phyloP scores from a whole-genome alignment of 2,888 invertebrate species.

The Gonocerus acuteangulatus region DNA sequence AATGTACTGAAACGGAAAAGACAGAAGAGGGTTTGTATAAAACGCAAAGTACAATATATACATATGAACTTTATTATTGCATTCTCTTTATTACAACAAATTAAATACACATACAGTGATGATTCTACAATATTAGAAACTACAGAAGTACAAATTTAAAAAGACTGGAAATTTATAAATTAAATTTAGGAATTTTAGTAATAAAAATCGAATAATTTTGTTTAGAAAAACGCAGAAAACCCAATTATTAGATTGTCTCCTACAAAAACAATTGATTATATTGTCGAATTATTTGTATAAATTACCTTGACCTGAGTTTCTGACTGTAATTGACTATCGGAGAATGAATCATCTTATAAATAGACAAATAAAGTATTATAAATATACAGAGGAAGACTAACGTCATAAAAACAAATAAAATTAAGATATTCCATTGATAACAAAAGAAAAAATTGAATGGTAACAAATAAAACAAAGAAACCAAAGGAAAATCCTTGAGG shows the following conservation, averaged over 20 bases:
- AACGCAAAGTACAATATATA: constrained; percentile 13
- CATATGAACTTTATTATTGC: constrained; percentile 12
- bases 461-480: constrained; percentile 23
- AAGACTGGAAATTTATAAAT: constrained; percentile 1
- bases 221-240: not conserved
- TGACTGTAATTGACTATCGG: not conserved
- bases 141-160: constrained; percentile 22
- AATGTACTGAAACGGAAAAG: too few species aligned
- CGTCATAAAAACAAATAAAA: constrained; percentile 1
- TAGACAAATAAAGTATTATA: not conserved
- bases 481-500: constrained; percentile 5
- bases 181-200: constrained; percentile 7
- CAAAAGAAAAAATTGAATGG: constrained; percentile 15
- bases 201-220: constrained; percentile 2
- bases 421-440: constrained; percentile 1
- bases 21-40: too few species aligned
- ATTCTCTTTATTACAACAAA: constrained; percentile 18
- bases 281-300: constrained; percentile 10
- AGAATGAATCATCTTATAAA: not conserved
- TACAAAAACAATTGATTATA: not conserved
- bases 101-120: constrained; percentile 10
- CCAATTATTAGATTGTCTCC: not conserved
- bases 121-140: constrained; percentile 7
- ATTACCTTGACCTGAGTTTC: constrained; percentile 12
- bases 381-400: not conserved